A percentile compares a stretch with the other conserved stretches of the same genome.
Conservation (phyloP, 2,888 invertebrate species). For the Chymomyza caudatula region DNA sequence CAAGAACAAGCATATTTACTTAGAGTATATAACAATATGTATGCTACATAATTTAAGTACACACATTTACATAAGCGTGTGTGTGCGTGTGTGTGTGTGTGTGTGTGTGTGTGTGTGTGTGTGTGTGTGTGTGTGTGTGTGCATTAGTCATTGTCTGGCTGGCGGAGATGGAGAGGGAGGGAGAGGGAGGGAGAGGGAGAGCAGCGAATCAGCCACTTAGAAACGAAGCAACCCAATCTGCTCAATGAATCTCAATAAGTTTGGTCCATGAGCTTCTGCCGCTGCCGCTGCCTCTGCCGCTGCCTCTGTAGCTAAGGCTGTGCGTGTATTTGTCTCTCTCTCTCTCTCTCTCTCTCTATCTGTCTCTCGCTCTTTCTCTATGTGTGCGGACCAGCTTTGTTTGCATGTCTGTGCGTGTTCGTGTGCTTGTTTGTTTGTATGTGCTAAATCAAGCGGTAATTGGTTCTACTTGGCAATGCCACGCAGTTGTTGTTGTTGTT, state of each 20-base stretch:
- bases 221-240: conserved; percentile 46
- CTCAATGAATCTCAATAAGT: conserved; percentile 70
- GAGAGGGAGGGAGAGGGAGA: not conserved
- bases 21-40: not conserved
- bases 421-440: conserved; percentile 17
- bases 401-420: conserved; percentile 55
- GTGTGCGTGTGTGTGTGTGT: conserved; percentile 27
- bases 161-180: not conserved
- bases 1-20: conserved; percentile 25
- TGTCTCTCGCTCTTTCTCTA: not conserved
- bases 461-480: conserved; percentile 51
- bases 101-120: conserved; percentile 23
- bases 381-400: conserved; percentile 35
- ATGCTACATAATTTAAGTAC: conserved; percentile 2
- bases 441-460: conserved; percentile 69
- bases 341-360: not conserved
- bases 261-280: conserved; percentile 31
- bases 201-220: not conserved
- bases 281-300: conserved; percentile 22
- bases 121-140: conserved; percentile 43
- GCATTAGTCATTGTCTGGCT: conserved; percentile 31
- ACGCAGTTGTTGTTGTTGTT: conserved; percentile 10
- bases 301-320: not conserved
- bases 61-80: conserved; percentile 4
- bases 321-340: not conserved